These are phyloP conservation scores for Charina bottae DNA, from an alignment of 2,113 vertebrate species.

Conservation along the genomic window DNA sequence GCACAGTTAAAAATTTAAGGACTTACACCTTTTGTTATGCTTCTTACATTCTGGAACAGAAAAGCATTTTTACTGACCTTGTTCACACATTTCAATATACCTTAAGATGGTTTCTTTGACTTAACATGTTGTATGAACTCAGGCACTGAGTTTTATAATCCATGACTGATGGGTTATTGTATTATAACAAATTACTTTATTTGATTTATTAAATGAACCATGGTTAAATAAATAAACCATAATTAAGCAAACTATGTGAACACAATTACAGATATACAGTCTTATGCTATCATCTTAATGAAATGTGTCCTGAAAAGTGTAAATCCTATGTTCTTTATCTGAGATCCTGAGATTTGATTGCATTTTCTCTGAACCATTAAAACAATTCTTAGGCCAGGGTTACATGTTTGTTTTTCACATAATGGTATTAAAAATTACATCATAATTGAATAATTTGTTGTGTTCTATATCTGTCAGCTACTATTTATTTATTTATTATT, in stretches of 20 bases:
- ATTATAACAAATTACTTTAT: not conserved
- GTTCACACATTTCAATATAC: not conserved
- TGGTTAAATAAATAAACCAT: no score
- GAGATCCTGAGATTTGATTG: constrained; percentile 6
- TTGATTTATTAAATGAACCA: not conserved
- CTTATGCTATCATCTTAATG: not conserved
- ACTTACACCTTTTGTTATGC: constrained; percentile 9
- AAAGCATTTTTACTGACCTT: constrained; percentile 7
- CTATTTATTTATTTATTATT: no score
- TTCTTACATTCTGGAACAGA: constrained; percentile 31
- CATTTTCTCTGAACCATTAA: constrained; percentile 3
- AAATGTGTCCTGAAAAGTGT: not conserved
- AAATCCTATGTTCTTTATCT: not conserved
- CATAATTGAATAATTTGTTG: not conserved
- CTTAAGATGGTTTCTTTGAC: not conserved
- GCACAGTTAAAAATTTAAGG: constrained; percentile 14
- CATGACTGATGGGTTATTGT: not conserved
- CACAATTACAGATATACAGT: not conserved
- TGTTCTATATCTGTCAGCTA: not conserved
- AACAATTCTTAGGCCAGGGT: not conserved
- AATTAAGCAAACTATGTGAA: not conserved
- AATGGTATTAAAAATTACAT: not conserved
- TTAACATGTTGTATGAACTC: not conserved
- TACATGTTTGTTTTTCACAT: not conserved
- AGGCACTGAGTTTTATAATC: not conserved